These are phyloP conservation scores for Notocelia uddmanniana DNA, from an alignment of 2,888 invertebrate genomes.

Conservation along the genomic window DNA sequence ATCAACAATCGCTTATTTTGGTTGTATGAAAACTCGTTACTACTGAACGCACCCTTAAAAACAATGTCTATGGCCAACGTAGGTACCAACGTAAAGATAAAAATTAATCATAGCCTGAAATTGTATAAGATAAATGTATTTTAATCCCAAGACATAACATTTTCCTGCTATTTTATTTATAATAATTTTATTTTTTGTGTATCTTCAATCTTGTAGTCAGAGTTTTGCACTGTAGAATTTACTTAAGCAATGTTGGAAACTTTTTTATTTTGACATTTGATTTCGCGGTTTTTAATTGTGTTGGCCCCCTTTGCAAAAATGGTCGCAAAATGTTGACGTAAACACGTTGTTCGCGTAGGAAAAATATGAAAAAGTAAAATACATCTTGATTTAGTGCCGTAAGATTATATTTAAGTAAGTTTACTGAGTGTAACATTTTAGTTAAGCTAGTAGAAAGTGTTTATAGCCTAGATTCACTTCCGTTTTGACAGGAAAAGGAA, in stretches of 20 bases:
- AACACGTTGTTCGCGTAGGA: constrained; percentile 46
- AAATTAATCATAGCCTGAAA: background rate
- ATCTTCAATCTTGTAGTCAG: background rate
- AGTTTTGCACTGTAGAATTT: background rate
- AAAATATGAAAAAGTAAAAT: constrained; percentile 45
- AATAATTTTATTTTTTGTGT: background rate
- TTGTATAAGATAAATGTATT: background rate
- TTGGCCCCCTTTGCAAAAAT: constrained; percentile 47
- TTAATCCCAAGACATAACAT: background rate
- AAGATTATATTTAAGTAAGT: constrained; percentile 44
- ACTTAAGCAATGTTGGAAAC: constrained; percentile 6
- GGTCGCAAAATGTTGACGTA: constrained; percentile 54
- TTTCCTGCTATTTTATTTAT: background rate
- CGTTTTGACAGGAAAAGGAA: constrained; percentile 87
- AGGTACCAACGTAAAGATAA: constrained; percentile 10
- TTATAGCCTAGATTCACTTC: constrained; percentile 60
- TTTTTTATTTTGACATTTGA: constrained; percentile 52
- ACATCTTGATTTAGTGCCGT: constrained; percentile 21
- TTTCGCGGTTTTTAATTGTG: constrained; percentile 56
- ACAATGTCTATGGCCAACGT: constrained; percentile 13
- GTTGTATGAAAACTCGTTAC: background rate
- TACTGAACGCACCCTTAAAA: constrained; percentile 6
- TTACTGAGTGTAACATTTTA: constrained; percentile 21
- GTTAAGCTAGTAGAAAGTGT: constrained; percentile 44
- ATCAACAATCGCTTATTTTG: too few relatives aligned